A percentile compares a stretch with the other conserved stretches of the same genome.
Conservation (phyloP, 2,888 invertebrate species). For the Tipula helvola region DNA sequence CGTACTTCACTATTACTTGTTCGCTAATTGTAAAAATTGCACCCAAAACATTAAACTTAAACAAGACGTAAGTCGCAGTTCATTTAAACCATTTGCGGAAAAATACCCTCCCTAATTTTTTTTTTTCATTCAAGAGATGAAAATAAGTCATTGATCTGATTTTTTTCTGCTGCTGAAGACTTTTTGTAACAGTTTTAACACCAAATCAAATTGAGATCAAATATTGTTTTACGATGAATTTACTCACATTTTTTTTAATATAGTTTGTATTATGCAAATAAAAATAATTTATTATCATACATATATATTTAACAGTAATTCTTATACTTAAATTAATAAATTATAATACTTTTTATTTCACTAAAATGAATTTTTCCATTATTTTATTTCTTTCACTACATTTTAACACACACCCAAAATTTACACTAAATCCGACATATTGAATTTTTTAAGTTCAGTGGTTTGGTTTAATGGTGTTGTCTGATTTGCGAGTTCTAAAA, state of each 20-base stretch:
- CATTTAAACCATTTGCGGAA: background rate
- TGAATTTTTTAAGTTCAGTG: background rate
- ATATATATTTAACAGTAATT: background rate
- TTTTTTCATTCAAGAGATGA: background rate
- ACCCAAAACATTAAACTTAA: background rate
- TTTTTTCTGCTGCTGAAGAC: background rate
- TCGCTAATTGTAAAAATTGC: background rate
- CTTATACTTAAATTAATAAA: background rate
- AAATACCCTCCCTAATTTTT: background rate
- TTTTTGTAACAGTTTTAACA: background rate
- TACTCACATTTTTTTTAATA: slow-evolving; percentile 1
- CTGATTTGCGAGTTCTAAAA: background rate
- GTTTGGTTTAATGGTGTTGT: background rate
- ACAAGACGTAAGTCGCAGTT: background rate
- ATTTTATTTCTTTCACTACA: background rate
- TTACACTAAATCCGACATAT: background rate
- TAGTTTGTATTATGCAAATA: background rate
- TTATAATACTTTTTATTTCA: background rate
- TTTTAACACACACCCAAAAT: slow-evolving; percentile 4
- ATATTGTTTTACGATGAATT: background rate
- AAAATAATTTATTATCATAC: background rate
- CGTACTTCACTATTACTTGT: background rate
- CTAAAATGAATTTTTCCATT: background rate
- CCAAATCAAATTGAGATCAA: background rate
- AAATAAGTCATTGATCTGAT: background rate